These are phyloP conservation scores for Thunnus thynnus DNA, from an alignment of 2,113 vertebrate genomes.

Conservation along the genomic window DNA sequence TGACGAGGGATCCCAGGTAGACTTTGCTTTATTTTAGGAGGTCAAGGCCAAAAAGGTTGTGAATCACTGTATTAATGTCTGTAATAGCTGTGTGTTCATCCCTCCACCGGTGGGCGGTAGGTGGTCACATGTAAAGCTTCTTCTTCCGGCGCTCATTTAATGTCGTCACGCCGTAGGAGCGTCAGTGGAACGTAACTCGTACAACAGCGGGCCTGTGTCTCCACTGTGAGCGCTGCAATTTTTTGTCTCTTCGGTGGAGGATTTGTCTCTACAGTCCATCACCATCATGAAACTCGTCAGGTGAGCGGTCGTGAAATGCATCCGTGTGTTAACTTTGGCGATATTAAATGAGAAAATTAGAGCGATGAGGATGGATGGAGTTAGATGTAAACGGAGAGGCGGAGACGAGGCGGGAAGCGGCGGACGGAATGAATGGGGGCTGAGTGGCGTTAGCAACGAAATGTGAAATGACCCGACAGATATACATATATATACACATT, in stretches of 20 bases:
- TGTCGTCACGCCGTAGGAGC: slow-evolving; percentile 48
- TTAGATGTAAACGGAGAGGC: slow-evolving; percentile 63
- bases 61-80: no score
- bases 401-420: slow-evolving; percentile 77
- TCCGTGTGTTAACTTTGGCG: accelerated
- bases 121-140: background rate
- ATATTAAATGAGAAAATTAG: accelerated
- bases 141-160: background rate
- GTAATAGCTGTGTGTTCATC: background rate
- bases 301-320: slow-evolving; percentile 50
- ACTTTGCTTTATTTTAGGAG: no score
- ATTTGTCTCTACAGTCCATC: slow-evolving; percentile 67
- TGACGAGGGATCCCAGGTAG: no score
- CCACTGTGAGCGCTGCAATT: slow-evolving; percentile 65
- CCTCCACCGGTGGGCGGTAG: background rate
- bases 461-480: background rate
- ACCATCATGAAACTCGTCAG: slow-evolving; percentile 87
- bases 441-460: background rate
- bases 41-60: no score
- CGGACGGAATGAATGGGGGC: slow-evolving; percentile 65
- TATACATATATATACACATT: no score
- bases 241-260: slow-evolving; percentile 76
- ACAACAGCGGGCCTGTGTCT: slow-evolving; percentile 69
- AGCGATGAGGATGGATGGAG: slow-evolving; percentile 61
- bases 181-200: slow-evolving; percentile 48